Evolutionary conservation across 2,797 vertebrate species (phyloP).

Genomic region (Tarsius wallacei): DNA sequence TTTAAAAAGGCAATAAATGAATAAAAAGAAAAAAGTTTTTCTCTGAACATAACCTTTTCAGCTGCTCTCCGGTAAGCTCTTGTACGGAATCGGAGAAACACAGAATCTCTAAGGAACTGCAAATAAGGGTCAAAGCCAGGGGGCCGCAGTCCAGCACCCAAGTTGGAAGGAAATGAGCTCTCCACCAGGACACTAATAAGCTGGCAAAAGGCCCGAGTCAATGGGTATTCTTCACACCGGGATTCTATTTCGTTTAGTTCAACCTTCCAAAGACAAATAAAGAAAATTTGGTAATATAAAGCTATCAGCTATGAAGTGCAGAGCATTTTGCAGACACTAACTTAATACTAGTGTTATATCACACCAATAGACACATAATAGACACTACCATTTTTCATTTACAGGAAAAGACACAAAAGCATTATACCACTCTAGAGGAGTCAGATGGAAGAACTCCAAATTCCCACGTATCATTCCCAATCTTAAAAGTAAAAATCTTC

Average conservation of each 20-base stretch:
- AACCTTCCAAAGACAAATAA: conserved; percentile 91
- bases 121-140: conserved; percentile 99
- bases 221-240: conserved; percentile 97
- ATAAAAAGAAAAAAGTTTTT: neutral
- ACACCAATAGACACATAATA: conserved; percentile 52
- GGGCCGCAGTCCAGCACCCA: conserved; percentile 96
- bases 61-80: conserved; percentile 97
- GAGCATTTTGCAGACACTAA: conserved; percentile 32
- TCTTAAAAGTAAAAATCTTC: conserved; percentile 43
- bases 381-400: conserved; percentile 49
- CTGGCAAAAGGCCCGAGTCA: conserved; percentile 96
- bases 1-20: conserved; percentile 45
- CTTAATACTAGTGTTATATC: neutral
- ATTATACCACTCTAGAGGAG: neutral
- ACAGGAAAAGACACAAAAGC: conserved; percentile 42
- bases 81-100: conserved; percentile 99
- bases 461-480: neutral
- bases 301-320: neutral
- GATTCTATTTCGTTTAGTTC: conserved; percentile 99
- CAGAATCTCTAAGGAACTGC: conserved; percentile 96
- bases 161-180: conserved; percentile 96
- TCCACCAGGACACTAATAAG: conserved; percentile 97
- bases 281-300: conserved; percentile 22
- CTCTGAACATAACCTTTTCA: conserved; percentile 94
- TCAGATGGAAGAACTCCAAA: conserved; percentile 63